Evolutionary conservation across 2,797 vertebrate genomes (phyloP), one percentile per base, ranked within the genome.

Genomic region (Argyrosomus regius): DNA sequence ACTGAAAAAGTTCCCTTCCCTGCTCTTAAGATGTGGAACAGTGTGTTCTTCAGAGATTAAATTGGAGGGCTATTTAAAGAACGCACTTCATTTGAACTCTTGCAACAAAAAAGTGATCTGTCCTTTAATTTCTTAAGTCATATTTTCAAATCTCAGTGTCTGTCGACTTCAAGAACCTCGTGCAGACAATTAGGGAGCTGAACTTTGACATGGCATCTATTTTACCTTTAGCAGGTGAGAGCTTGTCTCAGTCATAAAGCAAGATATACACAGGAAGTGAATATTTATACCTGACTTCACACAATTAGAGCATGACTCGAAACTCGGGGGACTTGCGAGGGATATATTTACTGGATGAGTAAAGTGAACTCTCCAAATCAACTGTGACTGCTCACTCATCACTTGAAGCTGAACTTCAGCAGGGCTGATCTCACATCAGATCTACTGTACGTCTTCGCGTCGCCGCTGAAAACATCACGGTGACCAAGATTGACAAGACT

Each of bases 51-150:
- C 70, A 16, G 59, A 75, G 85, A 87, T 85, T 88, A 58, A 73
- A 77, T 72, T 75, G 22, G 5, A 63, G 71, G 72, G 69, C 65
- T 87, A 86, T 89, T 88, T 87, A 82, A 88, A 82, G 81, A 86
- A 76, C 20, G 56, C 61, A 81, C 91, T 87, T 77, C 28, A 75
- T 64, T 31, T 90, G 83, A 93, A 91, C 85, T 72, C 52, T 7
- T 26, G 58, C 53, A 39, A 69, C 74, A 80, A 81, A 88, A 72
- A 74, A 57, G 22, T 56, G 57, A 80, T 83, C 72, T 53, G 24
- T 61, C 77, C 77, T 79, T 67, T 74, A 67, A 78, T 66, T 72
- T 63, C 48, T 58, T 54, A 31, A 13, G 68, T 79, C 61, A 39
- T 57, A 2, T 77, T 68, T 76, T 64, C n/a, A 70, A 75, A 78